Evolutionary conservation across 2,797 vertebrate genomes (phyloP).

Genomic region (Epinephelus coioides): DNA sequence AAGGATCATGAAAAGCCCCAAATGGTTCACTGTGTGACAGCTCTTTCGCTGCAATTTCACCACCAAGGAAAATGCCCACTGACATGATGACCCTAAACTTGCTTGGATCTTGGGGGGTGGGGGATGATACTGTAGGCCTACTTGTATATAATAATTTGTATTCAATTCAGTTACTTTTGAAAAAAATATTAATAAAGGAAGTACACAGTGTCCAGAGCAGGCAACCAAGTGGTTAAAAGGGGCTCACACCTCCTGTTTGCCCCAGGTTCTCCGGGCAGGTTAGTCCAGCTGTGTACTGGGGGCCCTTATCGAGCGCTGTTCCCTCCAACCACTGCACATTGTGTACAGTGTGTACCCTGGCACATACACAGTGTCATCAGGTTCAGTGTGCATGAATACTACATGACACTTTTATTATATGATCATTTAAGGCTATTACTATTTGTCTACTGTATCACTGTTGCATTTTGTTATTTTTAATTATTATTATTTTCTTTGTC

Average conservation of each 20-base stretch:
- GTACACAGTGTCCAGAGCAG: not conserved
- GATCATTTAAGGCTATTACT: not conserved
- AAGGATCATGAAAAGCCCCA: not conserved
- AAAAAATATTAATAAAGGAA: not conserved
- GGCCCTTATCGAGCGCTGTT: not conserved
- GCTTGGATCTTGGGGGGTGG: too few species aligned
- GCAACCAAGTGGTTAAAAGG: not conserved
- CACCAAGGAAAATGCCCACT: too few species aligned
- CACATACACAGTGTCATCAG: not conserved
- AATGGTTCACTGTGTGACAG: too few species aligned
- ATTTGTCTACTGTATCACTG: not conserved
- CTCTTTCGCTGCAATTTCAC: too few species aligned
- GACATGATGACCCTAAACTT: not conserved
- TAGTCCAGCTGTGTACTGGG: not conserved
- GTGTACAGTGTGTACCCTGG: slow-evolving; percentile 17
- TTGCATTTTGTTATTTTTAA: not conserved
- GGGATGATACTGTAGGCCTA: too few species aligned
- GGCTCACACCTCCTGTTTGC: not conserved
- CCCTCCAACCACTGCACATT: not conserved
- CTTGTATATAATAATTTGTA: not conserved
- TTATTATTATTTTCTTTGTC: not conserved
- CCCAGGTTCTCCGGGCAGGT: not conserved
- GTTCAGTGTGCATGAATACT: not conserved
- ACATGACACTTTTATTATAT: not conserved
- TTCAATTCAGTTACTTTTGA: not conserved